Evolutionary conservation across 2,888 invertebrate species (phyloP).

Genomic region (Ligdia adustata): DNA sequence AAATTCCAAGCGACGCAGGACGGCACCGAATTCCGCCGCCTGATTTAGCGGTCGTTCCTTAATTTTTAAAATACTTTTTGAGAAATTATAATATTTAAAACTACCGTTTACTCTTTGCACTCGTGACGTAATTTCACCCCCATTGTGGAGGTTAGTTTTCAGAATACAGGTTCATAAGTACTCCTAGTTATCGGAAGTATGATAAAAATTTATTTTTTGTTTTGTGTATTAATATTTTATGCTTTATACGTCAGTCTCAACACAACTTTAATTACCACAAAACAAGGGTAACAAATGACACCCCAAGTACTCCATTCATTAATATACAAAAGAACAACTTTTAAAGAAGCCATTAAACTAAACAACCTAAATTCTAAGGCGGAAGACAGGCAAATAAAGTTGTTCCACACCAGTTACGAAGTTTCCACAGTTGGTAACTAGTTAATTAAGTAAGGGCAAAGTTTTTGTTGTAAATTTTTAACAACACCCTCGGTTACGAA

Average conservation of each 20-base stretch:
- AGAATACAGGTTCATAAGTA: no score
- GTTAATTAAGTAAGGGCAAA: slow-evolving; percentile 33
- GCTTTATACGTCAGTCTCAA: no score
- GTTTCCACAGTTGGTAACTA: slow-evolving; percentile 18
- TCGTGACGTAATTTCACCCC: no score
- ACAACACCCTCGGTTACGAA: slow-evolving; percentile 27
- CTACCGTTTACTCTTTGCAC: no score
- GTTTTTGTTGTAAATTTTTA: slow-evolving; percentile 38
- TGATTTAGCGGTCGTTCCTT: slow-evolving; percentile 11
- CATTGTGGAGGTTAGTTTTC: no score
- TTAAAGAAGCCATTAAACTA: slow-evolving; percentile 2
- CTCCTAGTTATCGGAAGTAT: no score
- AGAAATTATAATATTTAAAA: no score
- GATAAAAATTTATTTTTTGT: no score
- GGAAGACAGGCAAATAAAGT: slow-evolving; percentile 14
- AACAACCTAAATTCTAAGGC: slow-evolving; percentile 10
- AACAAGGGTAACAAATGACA: not conserved
- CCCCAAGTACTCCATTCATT: no score
- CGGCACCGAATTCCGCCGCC: slow-evolving; percentile 46
- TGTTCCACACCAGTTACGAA: slow-evolving; percentile 14
- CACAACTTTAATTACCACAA: no score
- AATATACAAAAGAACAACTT: not conserved
- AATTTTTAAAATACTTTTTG: slow-evolving; percentile 7
- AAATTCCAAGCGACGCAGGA: slow-evolving; percentile 54
- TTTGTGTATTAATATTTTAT: no score